Evolutionary conservation across 1,140 invertebrate genomes (phyloP), one percentile per base, ranked within the genome.

Genomic region (Drosophila watanabei): DNA sequence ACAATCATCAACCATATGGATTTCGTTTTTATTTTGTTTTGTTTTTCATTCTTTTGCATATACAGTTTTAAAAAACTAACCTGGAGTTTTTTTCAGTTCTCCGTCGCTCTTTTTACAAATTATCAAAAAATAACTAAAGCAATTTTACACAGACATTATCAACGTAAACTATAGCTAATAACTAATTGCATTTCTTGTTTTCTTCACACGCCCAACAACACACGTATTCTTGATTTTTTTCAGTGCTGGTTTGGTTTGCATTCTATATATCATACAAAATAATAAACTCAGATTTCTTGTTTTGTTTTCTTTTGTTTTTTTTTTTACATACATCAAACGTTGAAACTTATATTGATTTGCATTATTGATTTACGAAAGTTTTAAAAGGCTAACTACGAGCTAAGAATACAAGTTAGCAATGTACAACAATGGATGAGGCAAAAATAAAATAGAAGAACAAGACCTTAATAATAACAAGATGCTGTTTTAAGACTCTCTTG

Each of bases 101-200:
- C 57, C 54, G 35, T 57, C 35, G 35, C 63, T 65, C 61, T 86
- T 78, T 85, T 73, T 86, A 86, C 79, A 86, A 86, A 86, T 86
- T 79, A 86, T 86, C 65, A 75, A 86, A 85, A 84, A 78, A 82
- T 75, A 86, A 86, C 79, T 86, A 86, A 82, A 86, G 49, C 75
- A 79, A 82, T 57, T 82, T 79, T 79, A 86, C 64, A 84, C 76
- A 82, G 51, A 70, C 51, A 60, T 66, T 68, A 51, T 70, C 35
- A 79, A 75, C 65, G 70, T 75, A 86, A 85, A 65, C 57, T 79
- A 86, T 49, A 61, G 57, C 64, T 86, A 82, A 75, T 14, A 82
- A 75, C 69, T 86, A 79, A 68, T 86, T 86, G 78, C 78, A 81
- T 75, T 85, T 66, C 18, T 37, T 56, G 10, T 48, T 68, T 64